Evolutionary conservation across 2,113 vertebrate genomes (phyloP).

Genomic region (Scophthalmus maximus): DNA sequence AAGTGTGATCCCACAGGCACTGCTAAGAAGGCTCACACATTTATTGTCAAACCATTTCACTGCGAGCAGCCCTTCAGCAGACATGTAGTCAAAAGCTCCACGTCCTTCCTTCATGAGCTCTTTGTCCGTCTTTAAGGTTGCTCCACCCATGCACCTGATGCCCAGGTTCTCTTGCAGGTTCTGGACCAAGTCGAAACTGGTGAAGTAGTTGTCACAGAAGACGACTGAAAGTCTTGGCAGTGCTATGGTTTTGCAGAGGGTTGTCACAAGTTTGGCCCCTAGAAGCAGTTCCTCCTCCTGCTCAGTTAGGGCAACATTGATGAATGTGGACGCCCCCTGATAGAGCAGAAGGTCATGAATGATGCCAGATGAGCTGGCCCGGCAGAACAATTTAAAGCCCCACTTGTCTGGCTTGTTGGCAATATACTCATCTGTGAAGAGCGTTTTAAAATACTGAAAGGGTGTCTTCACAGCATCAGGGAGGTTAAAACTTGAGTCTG

Average conservation of each 20-base stretch:
- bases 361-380: conserved; percentile 12
- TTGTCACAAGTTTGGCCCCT: conserved; percentile 5
- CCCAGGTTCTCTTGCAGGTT: background rate
- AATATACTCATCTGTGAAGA: no score
- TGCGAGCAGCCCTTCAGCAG: no score
- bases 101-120: no score
- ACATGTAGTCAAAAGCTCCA: no score
- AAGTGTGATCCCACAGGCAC: no score
- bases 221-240: background rate
- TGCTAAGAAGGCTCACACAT: no score
- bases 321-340: conserved; percentile 5
- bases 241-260: conserved; percentile 12
- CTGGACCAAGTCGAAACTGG: background rate
- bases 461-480: no score
- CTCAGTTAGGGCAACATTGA: no score
- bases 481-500: no score
- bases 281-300: background rate
- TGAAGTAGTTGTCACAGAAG: conserved; percentile 19
- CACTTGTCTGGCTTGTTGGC: conserved; percentile 14
- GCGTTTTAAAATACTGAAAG: no score
- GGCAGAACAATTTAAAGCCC: conserved; percentile 11
- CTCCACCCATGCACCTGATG: background rate
- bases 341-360: conserved; percentile 7
- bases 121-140: no score
- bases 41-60: no score